These are phyloP conservation scores for Poliocrania exsul DNA, from an alignment of 2,797 vertebrate species.

Conservation along the genomic window DNA sequence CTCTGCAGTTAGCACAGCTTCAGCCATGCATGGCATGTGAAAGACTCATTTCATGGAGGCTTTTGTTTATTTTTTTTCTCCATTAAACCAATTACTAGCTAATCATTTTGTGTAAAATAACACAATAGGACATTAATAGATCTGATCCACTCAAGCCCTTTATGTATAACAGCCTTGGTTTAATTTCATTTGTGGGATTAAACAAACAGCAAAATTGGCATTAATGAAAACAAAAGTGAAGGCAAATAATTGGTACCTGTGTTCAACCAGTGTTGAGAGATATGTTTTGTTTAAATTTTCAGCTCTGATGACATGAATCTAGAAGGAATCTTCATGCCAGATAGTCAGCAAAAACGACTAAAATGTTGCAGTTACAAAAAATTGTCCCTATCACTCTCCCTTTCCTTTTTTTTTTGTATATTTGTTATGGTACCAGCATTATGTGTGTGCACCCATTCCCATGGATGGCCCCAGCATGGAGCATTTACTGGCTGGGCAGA, in stretches of 20 bases:
- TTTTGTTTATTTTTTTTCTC: slow-evolving; percentile 21
- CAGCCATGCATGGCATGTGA: background rate
- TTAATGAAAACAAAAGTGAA: background rate
- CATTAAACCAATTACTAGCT: slow-evolving; percentile 12
- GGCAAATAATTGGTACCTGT: background rate
- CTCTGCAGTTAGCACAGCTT: background rate
- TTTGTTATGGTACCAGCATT: background rate
- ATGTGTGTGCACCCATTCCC: background rate
- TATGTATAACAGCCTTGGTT: background rate
- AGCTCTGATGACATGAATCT: background rate
- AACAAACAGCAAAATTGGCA: background rate
- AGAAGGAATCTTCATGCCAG: background rate
- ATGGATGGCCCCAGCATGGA: background rate
- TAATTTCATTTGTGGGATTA: slow-evolving; percentile 31
- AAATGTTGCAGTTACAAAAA: background rate
- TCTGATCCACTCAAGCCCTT: background rate
- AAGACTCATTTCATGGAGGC: background rate
- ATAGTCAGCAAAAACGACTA: background rate
- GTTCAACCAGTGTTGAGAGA: background rate
- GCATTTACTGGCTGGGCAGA: background rate
- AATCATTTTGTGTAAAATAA: slow-evolving; percentile 7
- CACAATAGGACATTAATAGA: background rate
- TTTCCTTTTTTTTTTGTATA: background rate
- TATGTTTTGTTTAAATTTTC: background rate
- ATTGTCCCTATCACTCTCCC: background rate